Conservation (phyloP, 1,140 invertebrate genomes). For the Leguminivora glycinivorella region DNA sequence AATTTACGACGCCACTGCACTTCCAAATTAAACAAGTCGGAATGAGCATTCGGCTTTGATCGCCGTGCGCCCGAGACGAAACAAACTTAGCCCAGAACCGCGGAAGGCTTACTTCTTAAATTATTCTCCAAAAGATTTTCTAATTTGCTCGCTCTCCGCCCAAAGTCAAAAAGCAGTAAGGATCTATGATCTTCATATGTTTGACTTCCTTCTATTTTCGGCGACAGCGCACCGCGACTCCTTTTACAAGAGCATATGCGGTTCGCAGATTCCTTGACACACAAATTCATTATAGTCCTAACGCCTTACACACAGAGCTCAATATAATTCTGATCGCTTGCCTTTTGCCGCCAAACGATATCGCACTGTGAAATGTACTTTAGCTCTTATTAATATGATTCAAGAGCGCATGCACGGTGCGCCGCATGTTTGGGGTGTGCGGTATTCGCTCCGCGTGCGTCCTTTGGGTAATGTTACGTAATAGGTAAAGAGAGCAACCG, state of each 20-base stretch:
- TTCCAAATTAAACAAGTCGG: conserved; percentile 56
- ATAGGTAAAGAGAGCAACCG: conserved; percentile 61
- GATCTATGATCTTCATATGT: neutral
- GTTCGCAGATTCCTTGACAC: conserved; percentile 40
- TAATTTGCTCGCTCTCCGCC: conserved; percentile 69
- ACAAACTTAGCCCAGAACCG: conserved; percentile 66
- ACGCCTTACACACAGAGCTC: conserved; percentile 52
- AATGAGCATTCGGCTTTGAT: conserved; percentile 65
- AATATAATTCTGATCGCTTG: conserved; percentile 47
- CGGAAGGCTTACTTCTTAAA: conserved; percentile 67
- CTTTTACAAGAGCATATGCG: conserved; percentile 55
- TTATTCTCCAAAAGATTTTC: conserved; percentile 78
- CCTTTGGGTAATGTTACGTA: conserved; percentile 77
- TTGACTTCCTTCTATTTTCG: neutral
- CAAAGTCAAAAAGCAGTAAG: conserved; percentile 27
- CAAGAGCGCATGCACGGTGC: conserved; percentile 42
- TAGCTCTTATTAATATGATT: conserved; percentile 59
- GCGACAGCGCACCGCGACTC: conserved; percentile 33
- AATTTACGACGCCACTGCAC: conserved; percentile 52
- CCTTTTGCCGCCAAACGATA: conserved; percentile 42
- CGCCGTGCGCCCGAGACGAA: conserved; percentile 49
- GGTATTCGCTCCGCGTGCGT: conserved; percentile 66
- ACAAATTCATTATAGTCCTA: conserved; percentile 60
- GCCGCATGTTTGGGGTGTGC: conserved; percentile 44
- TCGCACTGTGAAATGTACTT: conserved; percentile 52